Base-by-base conservation (phyloP, 2,888 invertebrate genomes). In the Balanococcus diminutus region DNA sequence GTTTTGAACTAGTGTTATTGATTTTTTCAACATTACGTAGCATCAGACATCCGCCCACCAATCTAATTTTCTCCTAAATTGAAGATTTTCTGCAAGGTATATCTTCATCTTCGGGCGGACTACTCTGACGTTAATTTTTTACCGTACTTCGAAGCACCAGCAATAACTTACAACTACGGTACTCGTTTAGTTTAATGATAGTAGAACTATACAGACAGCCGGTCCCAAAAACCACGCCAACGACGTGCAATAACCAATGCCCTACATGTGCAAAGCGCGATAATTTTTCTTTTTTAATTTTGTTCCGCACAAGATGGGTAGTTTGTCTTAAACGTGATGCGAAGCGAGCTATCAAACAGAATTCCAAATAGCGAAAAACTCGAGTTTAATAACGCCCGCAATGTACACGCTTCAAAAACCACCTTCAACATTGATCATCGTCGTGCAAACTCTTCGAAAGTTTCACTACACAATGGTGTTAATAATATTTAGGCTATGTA, bases 201-300 rank as follows among this genome's bases (percentile, higher is more conserved):
- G 19, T 2, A 5, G 56, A 56, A 56, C 6, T 9, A 56, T 22
- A n/a, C 25, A 56, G 1, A 22, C 56, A 22, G 1, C 56, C 19
- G 56, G 56, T 56, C 6, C 22, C 56, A 56, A 56, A 56, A 56
- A 19, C 6, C 56, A 3, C 56, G 22, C 56, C 56, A 14, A 46
- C 5, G 46, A 46, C 46, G 46, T 46, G 46, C 46, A 46, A 46
- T 56, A 22, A 56, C 56, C 56, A 56, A 19, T 56, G 56, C 56
- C 56, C 56, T 56, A 19, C 6, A 56, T 56, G 25, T 56, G 22
- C 56, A 56, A 2, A 46, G 16, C 56, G 9, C 56, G 22, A 8
- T 56, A 56, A 56, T 56, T 56, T 56, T 56, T 56, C 56, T 56
- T 56, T 22, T 56, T 56, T 56, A 56, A 56, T 56, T 56, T 56